These are phyloP conservation scores for Ondatra zibethicus DNA, from an alignment of 2,113 vertebrate genomes.

Conservation along the genomic window DNA sequence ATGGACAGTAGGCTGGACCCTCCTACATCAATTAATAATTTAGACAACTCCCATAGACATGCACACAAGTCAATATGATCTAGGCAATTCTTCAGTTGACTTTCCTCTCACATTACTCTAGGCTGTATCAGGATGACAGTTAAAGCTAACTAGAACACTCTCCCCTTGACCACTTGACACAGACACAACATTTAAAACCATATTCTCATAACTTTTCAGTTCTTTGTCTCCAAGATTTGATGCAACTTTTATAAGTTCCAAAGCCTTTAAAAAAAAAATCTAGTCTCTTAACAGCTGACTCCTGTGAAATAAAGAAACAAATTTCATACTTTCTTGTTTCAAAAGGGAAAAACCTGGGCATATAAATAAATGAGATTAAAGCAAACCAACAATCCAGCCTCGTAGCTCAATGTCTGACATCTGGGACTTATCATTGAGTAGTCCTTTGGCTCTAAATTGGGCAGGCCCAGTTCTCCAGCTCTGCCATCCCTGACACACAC, in stretches of 20 bases:
- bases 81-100: neutral
- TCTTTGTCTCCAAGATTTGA: neutral
- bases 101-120: neutral
- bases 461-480: neutral
- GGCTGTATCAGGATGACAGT: neutral
- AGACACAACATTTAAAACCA: neutral
- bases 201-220: neutral
- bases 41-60: neutral
- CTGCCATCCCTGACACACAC: neutral
- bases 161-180: neutral
- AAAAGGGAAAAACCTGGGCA: neutral
- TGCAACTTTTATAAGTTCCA: neutral
- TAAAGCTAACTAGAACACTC: neutral
- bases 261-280: neutral
- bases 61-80: neutral
- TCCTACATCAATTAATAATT: neutral
- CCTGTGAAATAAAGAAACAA: neutral
- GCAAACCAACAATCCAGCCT: neutral
- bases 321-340: neutral
- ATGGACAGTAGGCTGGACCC: neutral
- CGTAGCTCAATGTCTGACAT: neutral
- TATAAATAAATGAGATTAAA: neutral
- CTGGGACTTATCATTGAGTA: neutral
- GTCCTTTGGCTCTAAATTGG: neutral
- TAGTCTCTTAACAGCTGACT: neutral